A percentile compares a stretch with the other conserved stretches of the same genome.
phyloP scores from a whole-genome alignment of 2,888 invertebrate species.

The Diarsia brunnea region DNA sequence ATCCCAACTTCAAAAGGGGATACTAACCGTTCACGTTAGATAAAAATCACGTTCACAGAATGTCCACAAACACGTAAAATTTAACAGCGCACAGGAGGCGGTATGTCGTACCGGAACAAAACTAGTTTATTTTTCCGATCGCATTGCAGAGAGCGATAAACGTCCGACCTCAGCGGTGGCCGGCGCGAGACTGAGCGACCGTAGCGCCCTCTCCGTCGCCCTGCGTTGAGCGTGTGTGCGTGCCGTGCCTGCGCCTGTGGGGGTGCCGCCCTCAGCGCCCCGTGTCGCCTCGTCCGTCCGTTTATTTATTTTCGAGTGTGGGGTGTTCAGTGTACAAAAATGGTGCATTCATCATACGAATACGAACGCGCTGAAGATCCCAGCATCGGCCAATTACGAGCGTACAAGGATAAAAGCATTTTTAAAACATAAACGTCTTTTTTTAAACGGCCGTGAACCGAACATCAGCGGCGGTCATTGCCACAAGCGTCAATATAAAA shows the following conservation, averaged over 20 bases:
- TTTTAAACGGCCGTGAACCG: slow-evolving; percentile 88
- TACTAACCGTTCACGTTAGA: slow-evolving; percentile 87
- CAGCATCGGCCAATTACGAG: slow-evolving; percentile 64
- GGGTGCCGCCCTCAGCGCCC: slow-evolving; percentile 75
- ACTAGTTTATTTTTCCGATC: slow-evolving; percentile 89
- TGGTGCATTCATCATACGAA: slow-evolving; percentile 71
- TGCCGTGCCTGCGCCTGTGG: slow-evolving; percentile 75
- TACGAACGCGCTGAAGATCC: slow-evolving; percentile 61
- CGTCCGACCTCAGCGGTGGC: slow-evolving; percentile 83
- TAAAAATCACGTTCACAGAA: slow-evolving; percentile 84
- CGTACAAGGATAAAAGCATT: slow-evolving; percentile 75
- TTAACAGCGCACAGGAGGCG: slow-evolving; percentile 82
- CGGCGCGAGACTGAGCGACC: slow-evolving; percentile 90
- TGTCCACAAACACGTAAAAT: slow-evolving; percentile 85
- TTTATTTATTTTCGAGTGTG: slow-evolving; percentile 86
- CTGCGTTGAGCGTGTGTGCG: slow-evolving; percentile 77
- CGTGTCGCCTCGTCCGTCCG: slow-evolving; percentile 75
- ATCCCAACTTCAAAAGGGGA: slow-evolving; percentile 69
- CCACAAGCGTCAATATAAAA: slow-evolving; percentile 86
- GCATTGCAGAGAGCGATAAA: slow-evolving; percentile 82
- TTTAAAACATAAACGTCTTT: slow-evolving; percentile 79
- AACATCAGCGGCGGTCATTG: slow-evolving; percentile 86
- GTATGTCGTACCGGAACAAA: slow-evolving; percentile 86
- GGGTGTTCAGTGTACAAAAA: slow-evolving; percentile 76
- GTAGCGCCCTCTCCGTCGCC: slow-evolving; percentile 85